Conservation (phyloP, 2,113 vertebrate species). For the Percopsis transmontana region DNA sequence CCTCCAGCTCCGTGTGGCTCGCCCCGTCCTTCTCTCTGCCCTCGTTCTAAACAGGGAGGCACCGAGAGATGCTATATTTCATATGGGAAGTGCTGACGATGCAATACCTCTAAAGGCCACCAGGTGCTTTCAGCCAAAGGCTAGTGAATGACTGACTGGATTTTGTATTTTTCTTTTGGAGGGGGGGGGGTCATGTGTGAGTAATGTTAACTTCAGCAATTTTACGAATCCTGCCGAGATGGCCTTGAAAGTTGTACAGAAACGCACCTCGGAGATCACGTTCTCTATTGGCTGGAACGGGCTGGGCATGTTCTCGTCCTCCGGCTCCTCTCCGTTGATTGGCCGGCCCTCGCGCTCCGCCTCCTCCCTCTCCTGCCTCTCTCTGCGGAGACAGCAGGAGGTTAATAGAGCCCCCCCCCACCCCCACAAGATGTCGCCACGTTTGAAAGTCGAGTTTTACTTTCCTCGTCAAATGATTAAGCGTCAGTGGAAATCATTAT, state of each 20-base stretch:
- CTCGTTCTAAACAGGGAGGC: slow-evolving; percentile 77
- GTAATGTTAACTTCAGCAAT: no score
- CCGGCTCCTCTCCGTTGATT: slow-evolving; percentile 70
- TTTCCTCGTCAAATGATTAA: neutral
- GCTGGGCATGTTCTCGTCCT: slow-evolving; percentile 72
- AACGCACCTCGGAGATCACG: slow-evolving; percentile 83
- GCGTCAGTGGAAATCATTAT: neutral
- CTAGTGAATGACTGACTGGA: no score
- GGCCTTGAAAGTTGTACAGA: neutral
- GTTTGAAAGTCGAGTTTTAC: neutral
- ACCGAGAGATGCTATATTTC: no score
- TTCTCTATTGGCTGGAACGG: slow-evolving; percentile 89
- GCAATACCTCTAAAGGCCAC: no score
- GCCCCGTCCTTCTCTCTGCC: slow-evolving; percentile 82
- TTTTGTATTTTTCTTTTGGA: no score
- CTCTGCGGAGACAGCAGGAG: slow-evolving; percentile 60
- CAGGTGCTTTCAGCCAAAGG: no score
- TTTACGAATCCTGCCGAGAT: no score
- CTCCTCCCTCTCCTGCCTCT: slow-evolving; percentile 81
- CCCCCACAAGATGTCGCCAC: neutral
- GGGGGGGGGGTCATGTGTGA: no score
- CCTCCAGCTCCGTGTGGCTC: slow-evolving; percentile 45
- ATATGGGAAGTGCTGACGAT: no score
- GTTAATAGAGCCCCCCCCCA: neutral
- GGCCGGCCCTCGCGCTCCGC: slow-evolving; percentile 74